phyloP scores from a whole-genome alignment of 2,797 vertebrate genomes.

The Pseudotriccus pelzelni region DNA sequence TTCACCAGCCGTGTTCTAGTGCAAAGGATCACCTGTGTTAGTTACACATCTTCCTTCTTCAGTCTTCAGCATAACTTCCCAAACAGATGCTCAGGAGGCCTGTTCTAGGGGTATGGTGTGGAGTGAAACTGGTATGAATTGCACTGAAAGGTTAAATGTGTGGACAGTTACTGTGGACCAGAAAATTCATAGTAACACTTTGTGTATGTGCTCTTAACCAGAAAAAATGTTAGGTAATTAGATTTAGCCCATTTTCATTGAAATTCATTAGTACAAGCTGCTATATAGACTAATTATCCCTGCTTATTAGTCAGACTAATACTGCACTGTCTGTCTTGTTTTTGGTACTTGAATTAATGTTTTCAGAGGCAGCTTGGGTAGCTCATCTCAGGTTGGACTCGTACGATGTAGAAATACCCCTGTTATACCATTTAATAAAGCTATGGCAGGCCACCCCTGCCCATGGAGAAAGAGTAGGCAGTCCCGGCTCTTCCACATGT shows the following conservation, averaged over 20 bases:
- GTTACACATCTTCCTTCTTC: not conserved
- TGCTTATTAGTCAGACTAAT: conserved; percentile 15
- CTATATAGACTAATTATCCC: not conserved
- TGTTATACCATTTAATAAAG: not conserved
- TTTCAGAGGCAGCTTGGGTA: not conserved
- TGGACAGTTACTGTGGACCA: not conserved
- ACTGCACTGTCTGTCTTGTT: not conserved
- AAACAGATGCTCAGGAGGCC: not conserved
- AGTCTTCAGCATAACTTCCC: not conserved
- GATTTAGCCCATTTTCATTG: conserved; percentile 1
- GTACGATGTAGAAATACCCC: not conserved
- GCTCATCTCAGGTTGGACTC: not conserved
- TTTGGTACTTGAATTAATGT: not conserved
- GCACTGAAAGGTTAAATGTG: not conserved
- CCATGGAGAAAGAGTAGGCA: not conserved
- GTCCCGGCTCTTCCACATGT: not conserved
- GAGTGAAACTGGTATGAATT: not conserved
- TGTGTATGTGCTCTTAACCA: not conserved
- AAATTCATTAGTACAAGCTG: conserved; percentile 11
- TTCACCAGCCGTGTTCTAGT: not conserved
- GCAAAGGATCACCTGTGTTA: not conserved
- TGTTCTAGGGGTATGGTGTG: not conserved
- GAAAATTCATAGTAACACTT: not conserved
- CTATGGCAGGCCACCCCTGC: not conserved
- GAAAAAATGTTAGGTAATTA: conserved; percentile 14